Conservation (phyloP, 1,140 invertebrate species). For the Drusus annulatus region DNA sequence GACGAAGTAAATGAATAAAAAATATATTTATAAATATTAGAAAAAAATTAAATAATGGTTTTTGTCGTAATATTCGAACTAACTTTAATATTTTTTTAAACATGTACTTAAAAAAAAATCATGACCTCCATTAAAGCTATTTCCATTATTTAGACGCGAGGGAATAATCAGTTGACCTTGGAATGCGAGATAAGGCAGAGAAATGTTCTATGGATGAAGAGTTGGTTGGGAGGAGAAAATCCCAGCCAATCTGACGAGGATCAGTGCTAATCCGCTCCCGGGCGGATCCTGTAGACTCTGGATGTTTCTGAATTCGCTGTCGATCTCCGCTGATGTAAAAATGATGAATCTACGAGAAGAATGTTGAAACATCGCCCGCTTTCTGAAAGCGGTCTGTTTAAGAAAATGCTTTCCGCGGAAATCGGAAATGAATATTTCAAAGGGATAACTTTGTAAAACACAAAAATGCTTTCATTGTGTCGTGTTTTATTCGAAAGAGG, state of each 20-base stretch:
- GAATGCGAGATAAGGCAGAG: background rate
- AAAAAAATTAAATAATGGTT: too few species aligned
- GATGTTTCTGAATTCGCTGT: background rate
- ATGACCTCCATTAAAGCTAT: too few species aligned
- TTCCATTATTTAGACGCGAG: background rate
- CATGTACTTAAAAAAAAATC: too few species aligned
- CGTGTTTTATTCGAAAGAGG: slow-evolving; percentile 1
- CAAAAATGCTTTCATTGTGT: slow-evolving; percentile 23
- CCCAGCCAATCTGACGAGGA: slow-evolving; percentile 28
- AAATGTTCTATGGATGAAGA: slow-evolving; percentile 1
- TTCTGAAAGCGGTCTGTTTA: background rate
- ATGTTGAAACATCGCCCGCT: background rate
- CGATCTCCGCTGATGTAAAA: slow-evolving; percentile 32
- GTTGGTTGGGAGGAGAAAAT: slow-evolving; percentile 1
- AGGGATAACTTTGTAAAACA: slow-evolving; percentile 11
- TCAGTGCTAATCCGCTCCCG: slow-evolving; percentile 16
- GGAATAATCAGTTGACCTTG: background rate
- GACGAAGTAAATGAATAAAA: too few species aligned
- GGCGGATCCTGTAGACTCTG: background rate
- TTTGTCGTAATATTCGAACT: too few species aligned
- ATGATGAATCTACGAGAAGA: background rate
- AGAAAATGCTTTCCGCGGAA: background rate
- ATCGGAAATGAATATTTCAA: slow-evolving; percentile 21
- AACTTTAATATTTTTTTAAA: too few species aligned
- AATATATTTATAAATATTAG: too few species aligned